phyloP scores from a whole-genome alignment of 2,888 invertebrate genomes.

The Chelonus formosanus region DNA sequence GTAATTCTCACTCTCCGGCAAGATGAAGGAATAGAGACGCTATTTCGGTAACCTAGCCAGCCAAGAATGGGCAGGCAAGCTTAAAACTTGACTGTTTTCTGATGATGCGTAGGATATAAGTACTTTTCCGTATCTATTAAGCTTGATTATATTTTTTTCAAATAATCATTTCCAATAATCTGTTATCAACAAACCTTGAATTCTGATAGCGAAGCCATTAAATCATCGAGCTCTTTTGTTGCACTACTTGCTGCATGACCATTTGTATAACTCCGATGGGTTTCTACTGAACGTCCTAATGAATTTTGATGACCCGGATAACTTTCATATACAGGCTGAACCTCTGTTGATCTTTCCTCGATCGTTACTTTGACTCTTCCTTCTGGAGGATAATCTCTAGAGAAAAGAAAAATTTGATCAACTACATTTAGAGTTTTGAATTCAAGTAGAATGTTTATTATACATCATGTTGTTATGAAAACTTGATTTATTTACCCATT shows the following conservation, averaged over 20 bases:
- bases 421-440: too few relatives aligned
- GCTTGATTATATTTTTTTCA: neutral
- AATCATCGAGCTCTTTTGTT: constrained; percentile 92
- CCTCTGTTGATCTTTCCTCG: constrained; percentile 65
- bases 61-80: constrained; percentile 64
- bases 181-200: constrained; percentile 76
- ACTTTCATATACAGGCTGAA: constrained; percentile 57
- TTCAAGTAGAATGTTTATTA: too few relatives aligned
- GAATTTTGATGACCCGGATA: constrained; percentile 54
- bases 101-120: constrained; percentile 20
- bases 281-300: constrained; percentile 48
- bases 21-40: constrained; percentile 45
- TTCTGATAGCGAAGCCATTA: constrained; percentile 95
- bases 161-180: neutral
- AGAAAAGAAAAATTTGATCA: too few relatives aligned
- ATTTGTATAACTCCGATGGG: constrained; percentile 52
- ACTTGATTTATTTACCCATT: constrained; percentile 72
- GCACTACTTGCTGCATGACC: constrained; percentile 80
- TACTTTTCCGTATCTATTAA: constrained; percentile 3
- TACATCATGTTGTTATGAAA: too few relatives aligned
- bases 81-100: constrained; percentile 56
- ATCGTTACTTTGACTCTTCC: constrained; percentile 65
- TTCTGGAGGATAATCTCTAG: constrained; percentile 59
- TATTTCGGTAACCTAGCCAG: constrained; percentile 64
- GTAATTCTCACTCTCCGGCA: constrained; percentile 31